Base-by-base conservation (phyloP, 2,113 vertebrate species). In the Pseudopodoces humilis region DNA sequence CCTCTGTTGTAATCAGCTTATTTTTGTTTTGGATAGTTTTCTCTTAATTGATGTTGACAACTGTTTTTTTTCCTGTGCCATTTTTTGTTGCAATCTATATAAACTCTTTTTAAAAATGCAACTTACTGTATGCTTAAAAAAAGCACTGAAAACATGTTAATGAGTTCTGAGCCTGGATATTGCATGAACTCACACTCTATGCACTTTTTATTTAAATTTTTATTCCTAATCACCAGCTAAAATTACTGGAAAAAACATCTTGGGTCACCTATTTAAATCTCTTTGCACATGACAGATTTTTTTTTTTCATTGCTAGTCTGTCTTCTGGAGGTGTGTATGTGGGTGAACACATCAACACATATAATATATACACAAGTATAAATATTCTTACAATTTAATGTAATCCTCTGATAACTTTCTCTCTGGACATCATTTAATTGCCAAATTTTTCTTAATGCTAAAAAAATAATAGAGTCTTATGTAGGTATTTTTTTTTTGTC, bases 31-130 rank as follows among this genome's bases (percentile, higher is more conserved):
- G 31, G 58, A 74, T 10, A 88, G 18, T 31, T 90, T 95, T 95
- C 18, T 84, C 44, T 56, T 67, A 58, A 58, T 70, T 71, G 14
- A 22, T 90, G 47, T 74, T 85, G 76, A 92, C 62, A 90, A 30
- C 7, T 60, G 6, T 0, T 37, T 62, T 77, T 81, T 81, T 78
- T 47, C 39, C 24, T 68, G 56, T 90, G 53, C 4, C 21, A 44
- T 52, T 93, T 93, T 88, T 55, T 78, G 11, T 49, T 90, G 23
- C n/a, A 83, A 83, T 50, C 11, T 67, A 31, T 68, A 44, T 50
- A 75, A 92, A 69, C 44, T 59, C 43, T 86, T 94, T 96, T 94
- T 28, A 56, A 86, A 96, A 96, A 80, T 69, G 24, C 16, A 80
- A 21, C 81, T 90, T 87, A 74, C 11, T 39, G 3, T 58, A 75